Base-by-base conservation (phyloP, 30 jellyfish, hydroid and myxozoan species). In the Haliclystus octoradiatus region DNA sequence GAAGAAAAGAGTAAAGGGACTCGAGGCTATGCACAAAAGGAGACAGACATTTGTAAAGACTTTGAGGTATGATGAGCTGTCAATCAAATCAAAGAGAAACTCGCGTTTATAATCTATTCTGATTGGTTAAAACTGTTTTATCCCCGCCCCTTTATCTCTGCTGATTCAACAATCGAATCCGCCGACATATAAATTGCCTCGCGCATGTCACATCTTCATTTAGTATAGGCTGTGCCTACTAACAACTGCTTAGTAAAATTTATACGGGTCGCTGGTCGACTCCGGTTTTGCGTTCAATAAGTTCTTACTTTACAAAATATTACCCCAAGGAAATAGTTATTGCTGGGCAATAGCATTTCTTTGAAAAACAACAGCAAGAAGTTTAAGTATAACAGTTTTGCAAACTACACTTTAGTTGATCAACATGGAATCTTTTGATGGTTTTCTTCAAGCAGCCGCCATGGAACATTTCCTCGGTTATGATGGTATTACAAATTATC, bases 361-460 rank as follows among this genome's bases (percentile, higher is more conserved):
- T 79, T 75, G 68, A 28, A 40, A 63, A 60, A 63, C 67, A 28
- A 74, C 49, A 34, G 33, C 52, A 31, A 4, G 68, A 52, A 46
- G 80, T 40, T 33, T 49, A 33, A 34, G 40, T 70, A 47, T 31
- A 51, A 32, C 28, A 49, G 46, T 33, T 70, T 67, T 52, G 33
- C 72, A 15, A 72, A 33, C 40, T 28, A 52, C 69, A 32, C 40
- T 74, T 73, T 50, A 65, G 52, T 65, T 52, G 60, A 32, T 50
- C 74, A 65, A 26, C 70, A 77, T 77, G 91, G 91, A 77, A 32
- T 77, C 80, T 66, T 62, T 88, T 73, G 94, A 88, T 76, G 79
- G 92, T 72, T 80, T 79, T 61, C 88, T 88, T 35, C 94, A 79
- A 71, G 88, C 97, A 50, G 97, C 97, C 65, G 75, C 94, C 50